These are phyloP conservation scores for Homarus gammarus DNA, from an alignment of 2,888 invertebrate genomes.

Conservation along the genomic window DNA sequence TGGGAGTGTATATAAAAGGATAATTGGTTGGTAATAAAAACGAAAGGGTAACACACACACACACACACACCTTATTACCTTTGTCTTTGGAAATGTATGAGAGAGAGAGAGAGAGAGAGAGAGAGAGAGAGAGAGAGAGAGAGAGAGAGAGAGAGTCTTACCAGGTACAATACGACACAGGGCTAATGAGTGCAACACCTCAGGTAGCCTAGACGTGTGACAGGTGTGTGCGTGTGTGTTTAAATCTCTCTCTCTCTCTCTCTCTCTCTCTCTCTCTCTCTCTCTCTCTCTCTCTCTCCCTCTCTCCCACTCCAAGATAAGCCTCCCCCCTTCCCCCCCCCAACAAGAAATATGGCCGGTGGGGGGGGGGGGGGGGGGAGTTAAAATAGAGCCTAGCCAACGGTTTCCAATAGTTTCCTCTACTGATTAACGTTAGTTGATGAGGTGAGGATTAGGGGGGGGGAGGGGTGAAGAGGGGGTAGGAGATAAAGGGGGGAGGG, in stretches of 20 bases:
- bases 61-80: no score
- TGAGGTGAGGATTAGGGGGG: background rate
- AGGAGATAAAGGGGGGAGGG: background rate
- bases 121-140: no score
- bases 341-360: background rate
- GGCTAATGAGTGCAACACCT: no score
- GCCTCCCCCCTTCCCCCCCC: constrained; percentile 1
- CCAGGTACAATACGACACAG: no score
- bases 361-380: background rate
- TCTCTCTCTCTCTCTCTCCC: background rate
- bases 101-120: no score
- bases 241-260: background rate
- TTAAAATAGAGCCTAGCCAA: background rate
- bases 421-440: background rate
- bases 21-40: no score
- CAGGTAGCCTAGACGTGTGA: no score
- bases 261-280: background rate
- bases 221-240: no score
- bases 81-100: no score
- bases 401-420: background rate
- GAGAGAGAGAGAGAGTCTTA: no score
- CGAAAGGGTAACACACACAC: no score
- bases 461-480: background rate
- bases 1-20: no score
- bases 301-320: background rate